These are phyloP conservation scores for Cotesia glomerata DNA, from an alignment of 1,140 invertebrate genomes.

Conservation along the genomic window DNA sequence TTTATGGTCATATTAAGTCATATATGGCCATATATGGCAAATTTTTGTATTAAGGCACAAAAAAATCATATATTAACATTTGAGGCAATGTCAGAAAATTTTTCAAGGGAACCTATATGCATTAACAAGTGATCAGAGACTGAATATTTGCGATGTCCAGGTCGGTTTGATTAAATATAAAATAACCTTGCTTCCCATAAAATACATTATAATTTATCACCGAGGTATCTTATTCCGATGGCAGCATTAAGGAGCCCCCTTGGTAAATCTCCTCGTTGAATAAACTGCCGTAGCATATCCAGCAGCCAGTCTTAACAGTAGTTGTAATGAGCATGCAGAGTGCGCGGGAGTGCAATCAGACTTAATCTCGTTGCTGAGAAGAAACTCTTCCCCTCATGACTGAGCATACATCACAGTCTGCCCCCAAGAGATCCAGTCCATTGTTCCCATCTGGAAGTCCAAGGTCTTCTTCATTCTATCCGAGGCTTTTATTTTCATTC, in stretches of 20 bases:
- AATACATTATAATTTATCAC: no score
- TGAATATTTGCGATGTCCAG: no score
- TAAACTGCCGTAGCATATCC: not conserved
- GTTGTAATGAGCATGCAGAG: constrained; percentile 39
- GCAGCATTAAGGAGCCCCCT: not conserved
- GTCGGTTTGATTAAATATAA: no score
- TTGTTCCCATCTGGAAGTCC: constrained; percentile 3
- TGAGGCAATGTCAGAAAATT: no score
- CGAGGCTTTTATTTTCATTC: not conserved
- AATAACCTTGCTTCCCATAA: no score
- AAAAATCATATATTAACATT: no score
- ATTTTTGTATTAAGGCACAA: no score
- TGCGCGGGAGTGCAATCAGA: constrained; percentile 41
- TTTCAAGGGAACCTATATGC: no score
- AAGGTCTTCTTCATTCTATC: not conserved
- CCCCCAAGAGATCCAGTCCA: not conserved
- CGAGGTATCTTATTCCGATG: no score
- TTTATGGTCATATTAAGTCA: no score
- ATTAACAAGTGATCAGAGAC: no score
- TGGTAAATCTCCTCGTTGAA: not conserved
- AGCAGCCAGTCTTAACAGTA: constrained; percentile 34
- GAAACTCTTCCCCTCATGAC: not conserved
- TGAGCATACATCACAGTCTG: constrained; percentile 25
- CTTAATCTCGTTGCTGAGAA: constrained; percentile 35
- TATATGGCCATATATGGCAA: no score